These are phyloP conservation scores for Steinernema feltiae DNA, from an alignment of 1,140 invertebrate species.

Conservation along the genomic window DNA sequence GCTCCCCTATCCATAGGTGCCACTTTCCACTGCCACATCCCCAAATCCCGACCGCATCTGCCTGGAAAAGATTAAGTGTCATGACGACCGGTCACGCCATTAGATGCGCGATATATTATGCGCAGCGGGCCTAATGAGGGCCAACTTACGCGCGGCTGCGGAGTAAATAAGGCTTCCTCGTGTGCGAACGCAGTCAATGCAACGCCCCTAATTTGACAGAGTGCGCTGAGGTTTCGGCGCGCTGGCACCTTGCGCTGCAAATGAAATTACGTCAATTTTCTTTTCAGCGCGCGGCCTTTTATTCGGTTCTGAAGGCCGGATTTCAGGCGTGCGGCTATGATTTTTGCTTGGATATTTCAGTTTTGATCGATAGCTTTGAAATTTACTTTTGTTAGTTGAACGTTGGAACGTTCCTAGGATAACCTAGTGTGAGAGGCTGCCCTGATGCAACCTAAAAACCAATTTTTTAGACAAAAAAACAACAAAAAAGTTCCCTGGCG, in stretches of 20 bases:
- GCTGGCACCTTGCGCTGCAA: not conserved
- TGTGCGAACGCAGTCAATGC: too few relatives aligned
- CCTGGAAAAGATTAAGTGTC: not conserved
- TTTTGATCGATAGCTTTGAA: not conserved
- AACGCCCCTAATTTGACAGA: not conserved
- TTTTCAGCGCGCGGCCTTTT: not conserved
- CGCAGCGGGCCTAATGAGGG: not conserved
- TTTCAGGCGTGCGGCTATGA: not conserved
- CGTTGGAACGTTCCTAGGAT: too few relatives aligned
- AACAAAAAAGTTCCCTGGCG: too few relatives aligned
- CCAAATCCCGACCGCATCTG: not conserved
- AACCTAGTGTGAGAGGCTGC: too few relatives aligned
- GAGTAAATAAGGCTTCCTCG: not conserved
- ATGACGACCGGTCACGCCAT: not conserved
- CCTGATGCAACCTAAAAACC: too few relatives aligned
- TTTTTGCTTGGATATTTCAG: not conserved
- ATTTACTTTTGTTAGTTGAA: not conserved
- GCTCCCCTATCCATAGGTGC: not conserved
- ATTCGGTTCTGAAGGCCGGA: not conserved
- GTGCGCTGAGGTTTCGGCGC: not conserved
- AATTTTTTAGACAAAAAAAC: too few relatives aligned
- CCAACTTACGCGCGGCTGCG: not conserved
- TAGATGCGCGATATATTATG: not conserved
- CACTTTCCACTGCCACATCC: not conserved
- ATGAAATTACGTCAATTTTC: not conserved